These are phyloP conservation scores for Penaeus vannamei DNA, from an alignment of 1,140 invertebrate species.

Conservation along the genomic window DNA sequence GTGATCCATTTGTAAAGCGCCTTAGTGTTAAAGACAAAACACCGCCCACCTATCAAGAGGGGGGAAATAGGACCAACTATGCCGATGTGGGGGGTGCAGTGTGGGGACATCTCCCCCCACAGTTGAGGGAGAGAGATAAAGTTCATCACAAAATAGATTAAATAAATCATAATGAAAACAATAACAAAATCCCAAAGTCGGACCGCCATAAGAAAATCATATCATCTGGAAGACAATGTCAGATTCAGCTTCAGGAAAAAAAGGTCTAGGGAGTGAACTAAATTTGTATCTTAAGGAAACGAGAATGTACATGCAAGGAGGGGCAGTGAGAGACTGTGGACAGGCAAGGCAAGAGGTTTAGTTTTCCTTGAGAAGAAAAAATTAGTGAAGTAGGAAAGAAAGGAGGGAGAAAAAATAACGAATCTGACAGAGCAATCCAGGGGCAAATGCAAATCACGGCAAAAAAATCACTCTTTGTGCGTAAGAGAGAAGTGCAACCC, in stretches of 20 bases:
- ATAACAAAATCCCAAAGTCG: conserved; percentile 37
- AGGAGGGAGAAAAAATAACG: background rate
- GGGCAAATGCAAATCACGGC: background rate
- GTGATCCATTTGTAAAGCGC: too few relatives aligned
- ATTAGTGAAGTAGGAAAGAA: background rate
- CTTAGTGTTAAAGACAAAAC: too few relatives aligned
- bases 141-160: too few relatives aligned
- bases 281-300: too few relatives aligned
- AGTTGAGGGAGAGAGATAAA: too few relatives aligned
- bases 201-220: conserved; percentile 27
- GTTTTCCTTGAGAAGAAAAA: background rate
- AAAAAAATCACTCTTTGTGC: conserved; percentile 4
- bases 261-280: background rate
- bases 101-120: too few relatives aligned
- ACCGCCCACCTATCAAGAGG: too few relatives aligned
- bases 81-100: too few relatives aligned
- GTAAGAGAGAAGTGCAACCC: background rate
- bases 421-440: conserved; percentile 25
- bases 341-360: background rate
- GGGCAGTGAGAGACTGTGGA: conserved; percentile 17
- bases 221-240: conserved; percentile 46
- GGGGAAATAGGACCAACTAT: too few relatives aligned
- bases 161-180: background rate
- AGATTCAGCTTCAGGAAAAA: conserved; percentile 22
- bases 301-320: background rate